phyloP scores from a whole-genome alignment of 30 jellyfish, hydroid and myxozoan species.

The Hydractinia symbiolongicarpus region DNA sequence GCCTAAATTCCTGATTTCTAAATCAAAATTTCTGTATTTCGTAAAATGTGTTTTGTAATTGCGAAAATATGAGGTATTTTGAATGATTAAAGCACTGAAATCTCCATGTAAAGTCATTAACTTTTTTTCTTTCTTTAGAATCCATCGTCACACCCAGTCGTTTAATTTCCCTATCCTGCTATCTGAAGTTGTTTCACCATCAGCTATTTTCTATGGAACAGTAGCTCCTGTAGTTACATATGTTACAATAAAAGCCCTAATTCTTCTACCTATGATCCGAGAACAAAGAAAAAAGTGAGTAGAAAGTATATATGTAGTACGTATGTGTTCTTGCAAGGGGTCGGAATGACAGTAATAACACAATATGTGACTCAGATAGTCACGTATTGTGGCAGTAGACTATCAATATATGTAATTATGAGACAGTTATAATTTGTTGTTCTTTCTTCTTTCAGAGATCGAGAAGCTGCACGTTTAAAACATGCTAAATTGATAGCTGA shows the following conservation, averaged over 20 bases:
- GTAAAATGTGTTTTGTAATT: no score
- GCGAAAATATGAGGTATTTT: no score
- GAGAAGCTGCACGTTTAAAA: slow-evolving; percentile 35
- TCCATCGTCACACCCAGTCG: slow-evolving; percentile 78
- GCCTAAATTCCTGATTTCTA: no score
- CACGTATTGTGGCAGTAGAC: background rate
- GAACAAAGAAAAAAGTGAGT: slow-evolving; percentile 71
- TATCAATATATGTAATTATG: no score
- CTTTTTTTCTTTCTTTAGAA: slow-evolving; percentile 30
- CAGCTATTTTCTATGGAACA: slow-evolving; percentile 90
- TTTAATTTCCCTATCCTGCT: slow-evolving; percentile 77
- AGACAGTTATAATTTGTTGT: no score
- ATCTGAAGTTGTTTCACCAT: slow-evolving; percentile 66
- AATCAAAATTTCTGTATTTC: no score
- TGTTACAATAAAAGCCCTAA: slow-evolving; percentile 52
- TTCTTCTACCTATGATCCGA: slow-evolving; percentile 61
- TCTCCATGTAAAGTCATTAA: background rate
- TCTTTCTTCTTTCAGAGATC: slow-evolving; percentile 1
- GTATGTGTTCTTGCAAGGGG: background rate
- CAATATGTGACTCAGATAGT: background rate
- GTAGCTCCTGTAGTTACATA: slow-evolving; percentile 62
- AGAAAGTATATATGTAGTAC: background rate
- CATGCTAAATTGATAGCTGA: slow-evolving; percentile 56
- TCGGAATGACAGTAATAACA: background rate
- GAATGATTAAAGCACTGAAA: no score